Base-by-base conservation (phyloP, 2,888 invertebrate genomes). In the Melinopterus prodromus region DNA sequence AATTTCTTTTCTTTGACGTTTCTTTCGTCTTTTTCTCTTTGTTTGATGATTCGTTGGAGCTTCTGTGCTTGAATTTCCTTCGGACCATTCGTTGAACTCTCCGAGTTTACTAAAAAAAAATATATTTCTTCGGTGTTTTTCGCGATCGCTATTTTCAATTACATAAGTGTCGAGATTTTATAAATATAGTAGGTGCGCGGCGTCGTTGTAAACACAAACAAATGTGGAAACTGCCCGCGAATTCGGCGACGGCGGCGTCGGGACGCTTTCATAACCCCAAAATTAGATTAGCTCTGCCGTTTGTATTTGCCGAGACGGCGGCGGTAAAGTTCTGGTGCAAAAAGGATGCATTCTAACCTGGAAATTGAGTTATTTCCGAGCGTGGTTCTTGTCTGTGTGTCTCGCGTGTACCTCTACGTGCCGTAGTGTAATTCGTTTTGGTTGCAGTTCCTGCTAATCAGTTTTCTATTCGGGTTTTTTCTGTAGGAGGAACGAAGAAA, bases 31-130 rank as follows among this genome's bases (percentile, higher is more conserved):
- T 78, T 72, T 72, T 71, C 36, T 71, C 35, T 14, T 26, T 16
- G 12, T 38, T 71, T 78, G 26, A 26, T 26, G 3, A 37, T 72
- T 15, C 26, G 14, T 16, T 26, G 26, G 3, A 36, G n/a, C 35
- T 15, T 77, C 35, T 16, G 14, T 77, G n/a, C n/a, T 77, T 69
- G 26, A n/a, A 16, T 12, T 14, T 71, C 14, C 37, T 78, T 74
- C 38, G 35, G 38, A 69, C 69, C 53, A 16, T 37, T 12, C 69
- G 14, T 53, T 69, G 38, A 53, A 53, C 7, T 53, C 53, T 53
- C 53, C 12, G 53, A 7, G 9, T 12, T 53, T 12, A 9, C 53
- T 53, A 26, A 26, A 26, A 26, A 26, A 26, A 26, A 26, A 26
- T n/a, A 7, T 53, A 53, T 53, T 53, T 12, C 53, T 53, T 26